Percentiles rank a stretch among this genome's conserved stretches.
phyloP scores from a whole-genome alignment of 2,113 vertebrate species.

The Microcebus lehilahytsara region DNA sequence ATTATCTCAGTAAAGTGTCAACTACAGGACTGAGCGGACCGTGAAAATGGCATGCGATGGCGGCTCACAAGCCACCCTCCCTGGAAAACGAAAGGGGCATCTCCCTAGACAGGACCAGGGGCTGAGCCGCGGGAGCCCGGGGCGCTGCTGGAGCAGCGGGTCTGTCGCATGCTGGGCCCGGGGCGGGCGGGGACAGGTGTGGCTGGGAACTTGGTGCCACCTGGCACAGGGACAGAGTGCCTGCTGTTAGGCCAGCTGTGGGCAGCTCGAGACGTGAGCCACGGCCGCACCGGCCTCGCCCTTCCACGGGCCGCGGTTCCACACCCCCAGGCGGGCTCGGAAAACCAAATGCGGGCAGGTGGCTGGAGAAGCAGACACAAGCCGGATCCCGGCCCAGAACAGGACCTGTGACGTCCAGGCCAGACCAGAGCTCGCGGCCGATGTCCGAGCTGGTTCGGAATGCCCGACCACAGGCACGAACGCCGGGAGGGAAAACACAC shows the following conservation, averaged over 20 bases:
- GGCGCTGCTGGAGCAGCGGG: rapidly evolving
- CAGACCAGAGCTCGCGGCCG: rapidly evolving
- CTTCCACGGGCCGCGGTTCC: not conserved
- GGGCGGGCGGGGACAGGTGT: not conserved
- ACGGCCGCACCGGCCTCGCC: not conserved
- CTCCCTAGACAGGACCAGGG: not conserved
- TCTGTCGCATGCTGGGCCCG: not conserved
- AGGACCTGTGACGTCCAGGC: rapidly evolving
- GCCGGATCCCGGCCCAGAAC: not conserved
- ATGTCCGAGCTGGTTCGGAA: rapidly evolving
- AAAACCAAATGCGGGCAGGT: rapidly evolving
- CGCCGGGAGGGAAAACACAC: not conserved
- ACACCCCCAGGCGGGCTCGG: rapidly evolving
- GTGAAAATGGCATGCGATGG: not conserved
- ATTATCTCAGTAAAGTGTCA: not conserved
- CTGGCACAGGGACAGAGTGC: not conserved
- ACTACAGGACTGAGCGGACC: not conserved
- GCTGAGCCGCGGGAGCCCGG: rapidly evolving
- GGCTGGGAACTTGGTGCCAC: not conserved
- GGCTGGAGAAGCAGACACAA: not conserved
- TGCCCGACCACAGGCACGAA: not conserved
- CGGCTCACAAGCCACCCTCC: not conserved
- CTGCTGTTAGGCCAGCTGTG: too few relatives aligned
- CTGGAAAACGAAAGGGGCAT: not conserved
- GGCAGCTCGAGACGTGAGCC: not conserved